phyloP scores from a whole-genome alignment of 2,113 vertebrate species.

The Phycodurus eques region DNA sequence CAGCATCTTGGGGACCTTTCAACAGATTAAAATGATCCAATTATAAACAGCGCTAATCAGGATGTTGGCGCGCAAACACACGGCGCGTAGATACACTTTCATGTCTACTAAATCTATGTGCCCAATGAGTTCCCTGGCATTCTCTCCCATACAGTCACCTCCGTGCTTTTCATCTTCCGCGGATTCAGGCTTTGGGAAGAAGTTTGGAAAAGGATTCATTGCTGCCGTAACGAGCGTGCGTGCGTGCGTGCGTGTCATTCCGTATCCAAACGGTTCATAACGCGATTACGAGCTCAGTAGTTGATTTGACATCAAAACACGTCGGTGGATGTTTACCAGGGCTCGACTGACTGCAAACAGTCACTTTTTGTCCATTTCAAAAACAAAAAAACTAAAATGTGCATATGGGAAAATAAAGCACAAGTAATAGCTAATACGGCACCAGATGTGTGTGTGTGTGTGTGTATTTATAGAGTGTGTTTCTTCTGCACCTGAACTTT shows the following conservation, averaged over 20 bases:
- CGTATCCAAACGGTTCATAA: slow-evolving; percentile 5
- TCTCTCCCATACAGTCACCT: slow-evolving; percentile 24
- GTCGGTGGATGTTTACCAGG: neutral
- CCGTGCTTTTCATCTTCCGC: slow-evolving; percentile 24
- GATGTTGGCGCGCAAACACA: slow-evolving; percentile 39
- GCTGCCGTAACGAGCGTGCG: neutral
- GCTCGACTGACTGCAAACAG: neutral
- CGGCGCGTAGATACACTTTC: slow-evolving; percentile 13
- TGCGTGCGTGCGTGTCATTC: slow-evolving; percentile 3
- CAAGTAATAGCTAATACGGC: neutral
- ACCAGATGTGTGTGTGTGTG: neutral
- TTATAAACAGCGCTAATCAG: slow-evolving; percentile 61
- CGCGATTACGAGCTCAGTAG: slow-evolving; percentile 21
- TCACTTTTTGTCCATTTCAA: neutral
- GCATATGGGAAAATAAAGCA: neutral
- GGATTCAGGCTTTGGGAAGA: slow-evolving; percentile 18
- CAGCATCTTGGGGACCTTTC: slow-evolving; percentile 35
- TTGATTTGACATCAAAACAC: slow-evolving; percentile 4
- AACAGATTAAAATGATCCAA: slow-evolving; percentile 48
- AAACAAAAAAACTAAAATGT: neutral
- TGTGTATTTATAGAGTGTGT: neutral
- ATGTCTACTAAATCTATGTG: slow-evolving; percentile 19
- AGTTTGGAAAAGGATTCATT: neutral
- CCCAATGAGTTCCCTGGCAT: neutral
- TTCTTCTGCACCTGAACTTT: neutral